Conservation (phyloP, 2,797 vertebrate species). For the Chaetodon trifasciatus region DNA sequence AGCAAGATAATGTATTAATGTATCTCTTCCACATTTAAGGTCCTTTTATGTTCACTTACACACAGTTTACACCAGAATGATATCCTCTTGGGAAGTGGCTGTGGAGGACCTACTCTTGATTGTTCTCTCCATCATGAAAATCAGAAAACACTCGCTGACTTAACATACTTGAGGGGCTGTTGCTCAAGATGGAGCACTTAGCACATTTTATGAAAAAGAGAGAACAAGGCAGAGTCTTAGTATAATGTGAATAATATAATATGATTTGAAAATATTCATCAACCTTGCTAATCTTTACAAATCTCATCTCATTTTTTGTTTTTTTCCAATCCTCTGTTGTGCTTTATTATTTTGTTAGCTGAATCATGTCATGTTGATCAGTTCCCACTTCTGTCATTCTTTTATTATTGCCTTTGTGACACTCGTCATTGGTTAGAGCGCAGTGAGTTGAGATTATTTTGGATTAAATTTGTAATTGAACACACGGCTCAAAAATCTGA, state of each 20-base stretch:
- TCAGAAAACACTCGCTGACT: background rate
- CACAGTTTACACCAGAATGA: background rate
- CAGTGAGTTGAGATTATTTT: slow-evolving; percentile 52
- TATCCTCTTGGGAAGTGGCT: background rate
- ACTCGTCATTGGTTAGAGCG: slow-evolving; percentile 35
- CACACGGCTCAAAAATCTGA: slow-evolving; percentile 20
- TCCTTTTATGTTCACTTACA: background rate
- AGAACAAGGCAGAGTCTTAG: background rate
- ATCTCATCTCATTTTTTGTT: background rate
- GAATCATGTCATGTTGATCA: slow-evolving; percentile 15
- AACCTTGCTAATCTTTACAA: background rate
- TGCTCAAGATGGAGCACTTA: background rate
- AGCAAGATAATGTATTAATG: background rate
- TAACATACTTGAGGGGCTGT: background rate
- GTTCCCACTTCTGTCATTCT: background rate
- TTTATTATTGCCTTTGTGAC: slow-evolving; percentile 17
- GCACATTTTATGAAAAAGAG: background rate
- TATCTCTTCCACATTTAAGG: background rate
- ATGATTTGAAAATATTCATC: background rate
- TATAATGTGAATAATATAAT: background rate
- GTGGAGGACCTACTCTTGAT: background rate
- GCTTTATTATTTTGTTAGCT: slow-evolving; percentile 9
- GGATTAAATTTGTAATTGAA: slow-evolving; percentile 48
- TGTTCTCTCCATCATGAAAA: background rate
- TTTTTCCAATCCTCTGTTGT: background rate